A percentile compares a stretch with the other conserved stretches of the same genome.
phyloP scores from a whole-genome alignment of 1,140 invertebrate species.

The Scaptomyza montana region DNA sequence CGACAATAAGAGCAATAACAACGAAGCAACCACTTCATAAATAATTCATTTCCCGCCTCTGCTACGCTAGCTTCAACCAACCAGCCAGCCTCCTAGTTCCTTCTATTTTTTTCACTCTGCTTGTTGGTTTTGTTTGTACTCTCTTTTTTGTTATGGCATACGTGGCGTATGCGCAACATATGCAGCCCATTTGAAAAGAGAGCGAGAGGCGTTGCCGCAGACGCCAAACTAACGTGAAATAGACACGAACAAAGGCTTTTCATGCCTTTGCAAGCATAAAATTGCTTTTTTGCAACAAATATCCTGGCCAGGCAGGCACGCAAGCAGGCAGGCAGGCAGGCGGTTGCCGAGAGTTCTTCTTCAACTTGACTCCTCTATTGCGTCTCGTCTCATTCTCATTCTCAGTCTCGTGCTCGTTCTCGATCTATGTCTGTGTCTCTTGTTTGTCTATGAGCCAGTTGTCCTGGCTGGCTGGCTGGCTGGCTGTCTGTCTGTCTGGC shows the following conservation, averaged over 20 bases:
- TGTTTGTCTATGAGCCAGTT: conserved; percentile 41
- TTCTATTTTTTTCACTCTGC: conserved; percentile 38
- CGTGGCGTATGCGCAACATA: conserved; percentile 77
- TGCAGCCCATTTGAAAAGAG: conserved; percentile 52
- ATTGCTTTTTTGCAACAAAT: conserved; percentile 83
- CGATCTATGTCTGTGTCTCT: conserved; percentile 18
- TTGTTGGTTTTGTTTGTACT: conserved; percentile 9
- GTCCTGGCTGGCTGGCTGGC: not conserved
- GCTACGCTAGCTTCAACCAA: conserved; percentile 70
- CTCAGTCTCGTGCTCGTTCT: conserved; percentile 11
- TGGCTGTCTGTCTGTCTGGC: too few relatives aligned
- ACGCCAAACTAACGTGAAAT: conserved; percentile 83
- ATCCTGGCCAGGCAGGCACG: conserved; percentile 60
- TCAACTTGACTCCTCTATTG: conserved; percentile 12
- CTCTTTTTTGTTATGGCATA: conserved; percentile 40
- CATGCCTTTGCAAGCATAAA: conserved; percentile 83
- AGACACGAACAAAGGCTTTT: conserved; percentile 84
- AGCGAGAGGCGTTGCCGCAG: conserved; percentile 54
- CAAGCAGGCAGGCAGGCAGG: conserved; percentile 41
- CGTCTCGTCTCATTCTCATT: not conserved
- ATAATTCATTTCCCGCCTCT: conserved; percentile 83
- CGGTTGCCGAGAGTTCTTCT: conserved; percentile 22
- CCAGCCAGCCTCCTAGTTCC: conserved; percentile 41
- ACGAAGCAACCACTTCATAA: conserved; percentile 80
- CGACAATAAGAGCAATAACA: conserved; percentile 48